Evolutionary conservation across 64 coral and sea anemone genomes (phyloP).

Genomic region (Trachythela sp.): DNA sequence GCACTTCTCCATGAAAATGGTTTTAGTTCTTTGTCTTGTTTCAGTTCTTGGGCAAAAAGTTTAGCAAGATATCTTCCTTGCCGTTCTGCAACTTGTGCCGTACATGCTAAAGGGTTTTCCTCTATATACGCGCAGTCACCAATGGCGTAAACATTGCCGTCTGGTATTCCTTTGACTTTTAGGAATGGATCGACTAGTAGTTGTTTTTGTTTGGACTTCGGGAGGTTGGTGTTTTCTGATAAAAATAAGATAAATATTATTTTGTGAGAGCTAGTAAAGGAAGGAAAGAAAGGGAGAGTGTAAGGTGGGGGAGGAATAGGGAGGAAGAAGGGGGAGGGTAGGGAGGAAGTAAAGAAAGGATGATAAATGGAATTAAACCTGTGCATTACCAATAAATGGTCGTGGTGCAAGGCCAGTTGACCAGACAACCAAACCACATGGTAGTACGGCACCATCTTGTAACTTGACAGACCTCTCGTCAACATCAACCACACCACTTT

Average conservation of each 20-base stretch:
- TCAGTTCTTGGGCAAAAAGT: conserved; percentile 41
- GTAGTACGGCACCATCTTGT: conserved; percentile 67
- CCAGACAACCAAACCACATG: conserved; percentile 93
- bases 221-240: conserved; percentile 37
- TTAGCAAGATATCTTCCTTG: conserved; percentile 84
- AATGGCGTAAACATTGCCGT: conserved; percentile 72
- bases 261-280: neutral
- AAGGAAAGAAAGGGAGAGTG: too few species aligned
- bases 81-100: conserved; percentile 82
- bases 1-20: conserved; percentile 86
- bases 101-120: conserved; percentile 62
- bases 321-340: too few species aligned
- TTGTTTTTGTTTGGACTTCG: conserved; percentile 73
- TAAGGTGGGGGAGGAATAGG: too few species aligned
- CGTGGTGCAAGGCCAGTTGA: conserved; percentile 93
- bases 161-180: conserved; percentile 59
- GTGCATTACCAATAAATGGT: conserved; percentile 74
- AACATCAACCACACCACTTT: conserved; percentile 85
- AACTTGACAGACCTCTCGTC: conserved; percentile 57
- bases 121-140: conserved; percentile 90
- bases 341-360: neutral
- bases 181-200: conserved; percentile 73
- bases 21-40: conserved; percentile 35
- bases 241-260: neutral
- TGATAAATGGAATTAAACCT: neutral